Conservation (phyloP, 1,140 invertebrate genomes). For the Atta cephalotes region DNA sequence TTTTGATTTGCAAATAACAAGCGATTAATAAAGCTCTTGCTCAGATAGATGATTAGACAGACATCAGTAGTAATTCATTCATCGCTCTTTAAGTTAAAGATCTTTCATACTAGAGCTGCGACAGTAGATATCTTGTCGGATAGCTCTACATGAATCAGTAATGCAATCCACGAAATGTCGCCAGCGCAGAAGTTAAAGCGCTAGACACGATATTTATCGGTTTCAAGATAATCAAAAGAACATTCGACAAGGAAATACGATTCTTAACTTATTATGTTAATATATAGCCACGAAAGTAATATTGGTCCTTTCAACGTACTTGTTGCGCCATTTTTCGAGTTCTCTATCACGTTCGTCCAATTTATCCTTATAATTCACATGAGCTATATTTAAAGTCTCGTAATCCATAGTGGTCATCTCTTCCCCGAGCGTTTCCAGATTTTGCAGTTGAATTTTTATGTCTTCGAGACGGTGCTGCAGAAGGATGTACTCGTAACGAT, state of each 20-base stretch:
- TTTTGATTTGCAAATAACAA: constrained; percentile 23
- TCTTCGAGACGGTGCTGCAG: constrained; percentile 64
- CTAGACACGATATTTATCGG: constrained; percentile 8
- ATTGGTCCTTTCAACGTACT: constrained; percentile 58
- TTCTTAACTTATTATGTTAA: not conserved
- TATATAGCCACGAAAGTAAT: too few species aligned
- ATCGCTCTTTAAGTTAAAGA: constrained; percentile 39
- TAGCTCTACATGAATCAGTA: constrained; percentile 23
- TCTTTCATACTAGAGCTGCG: constrained; percentile 27
- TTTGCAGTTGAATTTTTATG: constrained; percentile 33
- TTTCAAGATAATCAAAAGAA: constrained; percentile 2
- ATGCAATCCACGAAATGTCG: constrained; percentile 34
- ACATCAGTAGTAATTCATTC: constrained; percentile 44
- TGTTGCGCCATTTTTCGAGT: constrained; percentile 71
- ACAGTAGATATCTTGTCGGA: constrained; percentile 15
- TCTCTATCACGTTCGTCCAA: constrained; percentile 73
- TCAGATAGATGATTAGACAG: constrained; percentile 29
- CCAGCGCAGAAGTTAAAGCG: constrained; percentile 1
- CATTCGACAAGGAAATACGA: not conserved
- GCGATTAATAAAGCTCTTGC: constrained; percentile 46
- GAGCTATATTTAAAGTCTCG: constrained; percentile 61
- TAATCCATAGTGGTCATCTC: constrained; percentile 76
- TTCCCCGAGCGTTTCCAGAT: constrained; percentile 70
- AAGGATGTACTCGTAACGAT: constrained; percentile 61
- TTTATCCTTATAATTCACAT: constrained; percentile 67